Evolutionary conservation across 2,797 vertebrate species (phyloP).

Genomic region (Distichodus sexfasciatus): DNA sequence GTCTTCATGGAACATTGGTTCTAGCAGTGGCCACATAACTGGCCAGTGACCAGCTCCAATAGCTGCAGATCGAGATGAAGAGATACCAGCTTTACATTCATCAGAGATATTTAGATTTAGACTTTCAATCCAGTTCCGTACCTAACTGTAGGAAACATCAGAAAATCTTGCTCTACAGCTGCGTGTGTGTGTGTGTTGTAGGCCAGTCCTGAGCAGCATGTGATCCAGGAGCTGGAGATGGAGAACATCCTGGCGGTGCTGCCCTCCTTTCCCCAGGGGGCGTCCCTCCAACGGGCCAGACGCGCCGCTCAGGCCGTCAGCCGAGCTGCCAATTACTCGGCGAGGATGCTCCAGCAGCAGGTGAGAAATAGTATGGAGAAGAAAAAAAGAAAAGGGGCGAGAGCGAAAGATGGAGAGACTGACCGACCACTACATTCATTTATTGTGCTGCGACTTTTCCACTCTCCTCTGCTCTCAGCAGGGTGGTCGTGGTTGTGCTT

Average conservation of each 20-base stretch:
- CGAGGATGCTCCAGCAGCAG: conserved; percentile 58
- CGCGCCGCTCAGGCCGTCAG: conserved; percentile 36
- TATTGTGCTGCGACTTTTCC: not conserved
- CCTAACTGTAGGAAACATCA: no score
- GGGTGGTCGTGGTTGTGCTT: conserved; percentile 32
- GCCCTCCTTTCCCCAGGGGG: conserved; percentile 40
- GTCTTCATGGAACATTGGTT: no score
- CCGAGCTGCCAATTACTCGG: conserved; percentile 55
- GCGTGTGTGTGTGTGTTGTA: conserved; percentile 48
- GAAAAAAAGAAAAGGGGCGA: conserved; percentile 4
- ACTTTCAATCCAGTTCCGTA: no score
- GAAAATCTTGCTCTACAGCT: no score
- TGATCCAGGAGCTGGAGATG: conserved; percentile 41
- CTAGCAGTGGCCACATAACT: no score
- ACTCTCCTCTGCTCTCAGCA: conserved; percentile 22
- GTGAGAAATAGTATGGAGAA: no score
- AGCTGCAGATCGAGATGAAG: no score
- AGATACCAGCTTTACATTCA: no score
- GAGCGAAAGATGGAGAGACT: conserved; percentile 22
- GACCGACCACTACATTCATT: not conserved
- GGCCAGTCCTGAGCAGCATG: conserved; percentile 47
- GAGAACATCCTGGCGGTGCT: conserved; percentile 41
- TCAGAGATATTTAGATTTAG: no score
- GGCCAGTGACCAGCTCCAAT: no score
- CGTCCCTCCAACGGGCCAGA: conserved; percentile 39